Evolutionary conservation across 2,888 invertebrate species (phyloP).

Genomic region (Eurytoma adleriae): DNA sequence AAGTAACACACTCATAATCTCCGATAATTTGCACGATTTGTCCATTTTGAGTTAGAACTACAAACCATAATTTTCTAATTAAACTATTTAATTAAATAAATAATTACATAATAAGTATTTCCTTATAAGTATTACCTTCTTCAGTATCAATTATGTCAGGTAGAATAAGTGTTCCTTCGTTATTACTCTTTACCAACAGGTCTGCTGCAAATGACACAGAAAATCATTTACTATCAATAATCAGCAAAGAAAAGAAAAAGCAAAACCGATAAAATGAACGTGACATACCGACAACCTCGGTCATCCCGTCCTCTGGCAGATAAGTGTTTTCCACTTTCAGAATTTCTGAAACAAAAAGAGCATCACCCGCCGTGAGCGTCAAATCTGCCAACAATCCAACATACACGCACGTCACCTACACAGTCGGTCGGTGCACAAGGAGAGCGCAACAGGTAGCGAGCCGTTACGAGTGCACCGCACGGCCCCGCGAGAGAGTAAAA

Average conservation of each 20-base stretch:
- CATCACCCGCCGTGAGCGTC: neutral
- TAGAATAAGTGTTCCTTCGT: conserved; percentile 50
- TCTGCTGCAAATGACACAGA: conserved; percentile 32
- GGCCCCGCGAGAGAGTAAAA: neutral
- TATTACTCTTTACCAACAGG: conserved; percentile 34
- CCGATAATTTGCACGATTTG: conserved; percentile 69
- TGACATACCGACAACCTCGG: conserved; percentile 55
- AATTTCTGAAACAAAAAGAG: conserved; percentile 62
- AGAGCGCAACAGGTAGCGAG: conserved; percentile 50
- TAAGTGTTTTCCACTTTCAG: conserved; percentile 63
- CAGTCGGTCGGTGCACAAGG: neutral
- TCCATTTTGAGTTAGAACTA: conserved; percentile 65
- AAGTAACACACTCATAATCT: conserved; percentile 73
- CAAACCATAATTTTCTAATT: conserved; percentile 28
- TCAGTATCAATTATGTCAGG: conserved; percentile 55
- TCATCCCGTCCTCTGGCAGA: conserved; percentile 54
- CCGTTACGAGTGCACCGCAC: conserved; percentile 22
- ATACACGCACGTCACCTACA: neutral
- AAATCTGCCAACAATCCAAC: too few species aligned
- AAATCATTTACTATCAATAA: conserved; percentile 4
- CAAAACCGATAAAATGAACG: conserved; percentile 8
- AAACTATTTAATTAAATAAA: conserved; percentile 7
- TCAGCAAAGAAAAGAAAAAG: conserved; percentile 11
- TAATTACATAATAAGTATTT: neutral
- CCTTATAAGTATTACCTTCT: conserved; percentile 39